A percentile compares a stretch with the other conserved stretches of the same genome.
Conservation (phyloP, 2,797 vertebrate species). For the Setipinna tenuifilis region DNA sequence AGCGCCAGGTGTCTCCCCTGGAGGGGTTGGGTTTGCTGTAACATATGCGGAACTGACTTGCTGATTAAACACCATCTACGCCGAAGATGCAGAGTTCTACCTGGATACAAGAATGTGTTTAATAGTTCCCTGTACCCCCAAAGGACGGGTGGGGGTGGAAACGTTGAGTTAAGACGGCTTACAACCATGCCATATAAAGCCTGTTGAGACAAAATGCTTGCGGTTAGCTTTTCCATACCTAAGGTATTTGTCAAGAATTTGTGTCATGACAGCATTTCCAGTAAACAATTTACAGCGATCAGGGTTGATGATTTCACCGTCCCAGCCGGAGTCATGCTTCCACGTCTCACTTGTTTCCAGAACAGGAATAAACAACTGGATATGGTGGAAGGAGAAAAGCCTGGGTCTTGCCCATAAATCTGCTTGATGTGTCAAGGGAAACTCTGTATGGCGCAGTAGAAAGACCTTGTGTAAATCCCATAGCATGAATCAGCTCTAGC, state of each 20-base stretch:
- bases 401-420: not conserved
- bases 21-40: not conserved
- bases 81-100: not conserved
- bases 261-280: slow-evolving; percentile 10
- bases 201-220: not conserved
- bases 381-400: not conserved
- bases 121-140: not conserved
- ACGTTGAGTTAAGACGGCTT: not conserved
- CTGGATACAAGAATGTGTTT: not conserved
- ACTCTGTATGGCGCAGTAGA: not conserved
- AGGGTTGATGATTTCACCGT: slow-evolving; percentile 11
- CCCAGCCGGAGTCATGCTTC: slow-evolving; percentile 3
- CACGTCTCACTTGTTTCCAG: not conserved
- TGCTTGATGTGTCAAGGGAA: not conserved
- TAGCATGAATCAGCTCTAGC: not conserved
- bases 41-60: not conserved
- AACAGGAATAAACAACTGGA: slow-evolving; percentile 9
- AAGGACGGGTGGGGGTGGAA: not conserved
- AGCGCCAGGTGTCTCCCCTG: not conserved
- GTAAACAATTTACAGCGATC: not conserved
- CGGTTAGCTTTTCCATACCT: not conserved
- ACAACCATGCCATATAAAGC: not conserved
- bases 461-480: not conserved
- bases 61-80: not conserved
- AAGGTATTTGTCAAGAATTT: not conserved